phyloP scores from a whole-genome alignment of 30 jellyfish, hydroid and myxozoan genomes.

The Clytia hemisphaerica region DNA sequence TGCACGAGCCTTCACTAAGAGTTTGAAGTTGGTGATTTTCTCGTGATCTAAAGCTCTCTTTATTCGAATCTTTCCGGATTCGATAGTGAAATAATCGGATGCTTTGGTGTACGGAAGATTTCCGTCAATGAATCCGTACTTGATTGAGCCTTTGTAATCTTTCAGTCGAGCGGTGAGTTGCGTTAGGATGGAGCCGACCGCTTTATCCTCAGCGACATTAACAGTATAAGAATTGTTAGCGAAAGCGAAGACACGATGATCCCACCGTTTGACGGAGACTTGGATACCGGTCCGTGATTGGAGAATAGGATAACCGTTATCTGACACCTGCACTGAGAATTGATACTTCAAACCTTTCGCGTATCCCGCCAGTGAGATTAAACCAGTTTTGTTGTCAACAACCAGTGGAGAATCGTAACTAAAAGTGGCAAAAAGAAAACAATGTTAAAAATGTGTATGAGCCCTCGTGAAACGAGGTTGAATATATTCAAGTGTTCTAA shows the following conservation, averaged over 20 bases:
- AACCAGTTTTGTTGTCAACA: constrained; percentile 68
- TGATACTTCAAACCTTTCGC: constrained; percentile 81
- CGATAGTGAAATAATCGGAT: constrained; percentile 39
- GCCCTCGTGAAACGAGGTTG: too few relatives aligned
- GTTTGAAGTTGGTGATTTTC: constrained; percentile 30
- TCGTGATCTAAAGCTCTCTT: constrained; percentile 62
- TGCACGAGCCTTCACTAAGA: constrained; percentile 47
- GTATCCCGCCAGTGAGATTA: constrained; percentile 46
- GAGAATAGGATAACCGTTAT: constrained; percentile 91
- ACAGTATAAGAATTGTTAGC: constrained; percentile 18
- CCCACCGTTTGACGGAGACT: constrained; percentile 49
- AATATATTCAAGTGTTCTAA: too few relatives aligned
- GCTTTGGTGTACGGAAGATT: constrained; percentile 68
- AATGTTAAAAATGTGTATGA: neutral
- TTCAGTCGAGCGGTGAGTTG: constrained; percentile 23
- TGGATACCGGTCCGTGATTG: constrained; percentile 54
- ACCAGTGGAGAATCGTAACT: constrained; percentile 62
- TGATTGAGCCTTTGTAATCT: constrained; percentile 20
- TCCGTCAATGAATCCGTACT: constrained; percentile 54
- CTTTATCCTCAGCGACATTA: constrained; percentile 45
- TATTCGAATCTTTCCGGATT: constrained; percentile 51
- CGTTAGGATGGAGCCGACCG: constrained; percentile 36
- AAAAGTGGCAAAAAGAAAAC: neutral
- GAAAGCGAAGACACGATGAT: constrained; percentile 31
- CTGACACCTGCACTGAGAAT: constrained; percentile 76